Conservation (phyloP, 2,113 vertebrate species). For the Anarrhichthys ocellatus region DNA sequence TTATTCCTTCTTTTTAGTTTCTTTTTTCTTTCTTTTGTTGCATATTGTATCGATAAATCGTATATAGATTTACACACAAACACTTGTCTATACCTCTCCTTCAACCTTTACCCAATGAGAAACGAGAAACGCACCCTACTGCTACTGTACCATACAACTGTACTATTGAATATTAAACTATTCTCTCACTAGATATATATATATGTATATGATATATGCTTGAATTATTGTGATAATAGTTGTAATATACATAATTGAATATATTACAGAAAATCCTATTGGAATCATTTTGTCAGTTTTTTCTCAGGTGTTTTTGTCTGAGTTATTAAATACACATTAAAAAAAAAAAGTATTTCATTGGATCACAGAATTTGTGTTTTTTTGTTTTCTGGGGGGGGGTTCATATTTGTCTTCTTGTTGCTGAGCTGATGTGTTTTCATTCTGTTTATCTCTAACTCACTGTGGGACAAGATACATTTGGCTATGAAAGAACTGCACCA, state of each 20-base stretch:
- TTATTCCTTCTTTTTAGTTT: conserved; percentile 65
- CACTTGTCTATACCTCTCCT: conserved; percentile 80
- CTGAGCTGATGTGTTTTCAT: conserved; percentile 8
- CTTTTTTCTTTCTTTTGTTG: conserved; percentile 52
- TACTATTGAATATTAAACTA: conserved; percentile 80
- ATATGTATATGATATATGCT: conserved; percentile 86
- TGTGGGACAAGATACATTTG: not conserved
- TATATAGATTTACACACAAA: conserved; percentile 73
- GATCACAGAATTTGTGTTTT: conserved; percentile 56
- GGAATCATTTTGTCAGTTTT: conserved; percentile 79
- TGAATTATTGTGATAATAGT: conserved; percentile 83
- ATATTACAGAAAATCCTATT: conserved; percentile 74
- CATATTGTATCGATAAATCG: conserved; percentile 70
- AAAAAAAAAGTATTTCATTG: conserved; percentile 54
- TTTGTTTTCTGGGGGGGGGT: conserved; percentile 17
- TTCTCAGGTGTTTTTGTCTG: conserved; percentile 83
- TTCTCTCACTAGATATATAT: conserved; percentile 83
- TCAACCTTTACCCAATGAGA: conserved; percentile 71
- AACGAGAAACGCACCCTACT: conserved; percentile 76
- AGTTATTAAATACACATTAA: conserved; percentile 69
- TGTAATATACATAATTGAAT: conserved; percentile 85
- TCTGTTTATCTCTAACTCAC: conserved; percentile 23
- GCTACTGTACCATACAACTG: conserved; percentile 83
- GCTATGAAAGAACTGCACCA: too few relatives aligned
- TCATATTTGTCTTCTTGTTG: conserved; percentile 40